Evolutionary conservation across 2,888 invertebrate species (phyloP).

Genomic region (Eudemis profundana): DNA sequence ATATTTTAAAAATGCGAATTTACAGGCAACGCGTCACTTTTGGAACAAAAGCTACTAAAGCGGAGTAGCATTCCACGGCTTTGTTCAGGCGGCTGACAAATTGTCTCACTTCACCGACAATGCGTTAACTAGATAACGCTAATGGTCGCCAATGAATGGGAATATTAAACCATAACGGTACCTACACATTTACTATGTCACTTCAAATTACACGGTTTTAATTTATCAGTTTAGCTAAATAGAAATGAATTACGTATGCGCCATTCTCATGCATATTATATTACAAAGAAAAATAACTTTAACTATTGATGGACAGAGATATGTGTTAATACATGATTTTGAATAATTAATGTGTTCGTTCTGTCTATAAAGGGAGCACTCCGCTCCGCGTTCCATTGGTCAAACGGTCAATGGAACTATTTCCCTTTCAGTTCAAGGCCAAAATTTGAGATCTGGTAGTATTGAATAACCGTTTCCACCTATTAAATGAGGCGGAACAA

Average conservation of each 20-base stretch:
- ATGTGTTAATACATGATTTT: too few species aligned
- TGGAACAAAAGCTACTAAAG: slow-evolving; percentile 16
- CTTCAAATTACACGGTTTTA: slow-evolving; percentile 30
- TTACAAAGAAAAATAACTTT: slow-evolving; percentile 11
- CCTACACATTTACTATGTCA: slow-evolving; percentile 40
- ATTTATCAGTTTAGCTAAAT: slow-evolving; percentile 24
- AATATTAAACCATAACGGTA: slow-evolving; percentile 48
- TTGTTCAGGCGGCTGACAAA: slow-evolving; percentile 49
- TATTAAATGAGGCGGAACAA: too few species aligned
- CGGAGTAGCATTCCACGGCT: slow-evolving; percentile 37
- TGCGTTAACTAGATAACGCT: slow-evolving; percentile 46
- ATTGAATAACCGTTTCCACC: too few species aligned
- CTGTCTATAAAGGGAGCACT: too few species aligned
- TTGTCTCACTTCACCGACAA: slow-evolving; percentile 49
- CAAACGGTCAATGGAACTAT: too few species aligned
- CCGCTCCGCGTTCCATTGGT: too few species aligned
- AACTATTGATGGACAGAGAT: too few species aligned
- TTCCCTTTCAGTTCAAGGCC: too few species aligned
- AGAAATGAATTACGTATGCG: slow-evolving; percentile 8
- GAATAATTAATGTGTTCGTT: too few species aligned
- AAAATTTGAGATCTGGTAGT: too few species aligned
- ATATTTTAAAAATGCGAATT: not conserved
- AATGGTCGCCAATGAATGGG: slow-evolving; percentile 48
- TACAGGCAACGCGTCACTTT: not conserved
- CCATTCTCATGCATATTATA: slow-evolving; percentile 11